phyloP scores from a whole-genome alignment of 2,797 vertebrate species.

The Sarcophilus harrisii region DNA sequence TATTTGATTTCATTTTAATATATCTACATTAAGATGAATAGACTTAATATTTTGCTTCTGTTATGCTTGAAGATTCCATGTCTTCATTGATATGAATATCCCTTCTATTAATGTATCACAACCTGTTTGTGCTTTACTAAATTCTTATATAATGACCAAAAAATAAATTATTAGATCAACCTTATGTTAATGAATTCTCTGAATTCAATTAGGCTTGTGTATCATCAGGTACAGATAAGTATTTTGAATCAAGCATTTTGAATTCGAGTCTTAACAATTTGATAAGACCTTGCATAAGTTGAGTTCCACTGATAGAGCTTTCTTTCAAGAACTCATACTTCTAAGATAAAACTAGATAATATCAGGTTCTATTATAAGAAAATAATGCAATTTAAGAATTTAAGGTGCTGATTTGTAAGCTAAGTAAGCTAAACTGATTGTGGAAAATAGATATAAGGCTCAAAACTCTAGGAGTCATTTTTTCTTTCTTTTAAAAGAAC shows the following conservation, averaged over 20 bases:
- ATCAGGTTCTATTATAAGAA: slow-evolving; percentile 52
- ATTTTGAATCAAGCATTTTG: not conserved
- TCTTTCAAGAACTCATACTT: not conserved
- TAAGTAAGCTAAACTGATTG: not conserved
- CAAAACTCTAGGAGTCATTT: not conserved
- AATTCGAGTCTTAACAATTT: not conserved
- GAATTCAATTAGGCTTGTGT: not conserved
- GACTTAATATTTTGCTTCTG: not conserved
- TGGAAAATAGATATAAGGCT: not conserved
- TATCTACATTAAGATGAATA: not conserved
- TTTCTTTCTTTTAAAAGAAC: not conserved
- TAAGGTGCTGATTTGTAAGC: slow-evolving; percentile 58
- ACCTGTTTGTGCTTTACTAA: not conserved
- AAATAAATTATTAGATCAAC: not conserved
- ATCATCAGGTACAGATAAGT: not conserved
- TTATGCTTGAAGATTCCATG: not conserved
- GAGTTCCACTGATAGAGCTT: not conserved
- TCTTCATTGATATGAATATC: not conserved
- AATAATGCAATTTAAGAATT: slow-evolving; percentile 59
- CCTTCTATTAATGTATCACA: not conserved
- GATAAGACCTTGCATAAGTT: not conserved
- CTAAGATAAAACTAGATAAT: slow-evolving; percentile 9
- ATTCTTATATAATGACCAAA: not conserved
- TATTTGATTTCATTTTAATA: slow-evolving; percentile 40
- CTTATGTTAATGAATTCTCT: not conserved